These are phyloP conservation scores for Mallotus villosus DNA, from an alignment of 2,797 vertebrate genomes.

Conservation along the genomic window DNA sequence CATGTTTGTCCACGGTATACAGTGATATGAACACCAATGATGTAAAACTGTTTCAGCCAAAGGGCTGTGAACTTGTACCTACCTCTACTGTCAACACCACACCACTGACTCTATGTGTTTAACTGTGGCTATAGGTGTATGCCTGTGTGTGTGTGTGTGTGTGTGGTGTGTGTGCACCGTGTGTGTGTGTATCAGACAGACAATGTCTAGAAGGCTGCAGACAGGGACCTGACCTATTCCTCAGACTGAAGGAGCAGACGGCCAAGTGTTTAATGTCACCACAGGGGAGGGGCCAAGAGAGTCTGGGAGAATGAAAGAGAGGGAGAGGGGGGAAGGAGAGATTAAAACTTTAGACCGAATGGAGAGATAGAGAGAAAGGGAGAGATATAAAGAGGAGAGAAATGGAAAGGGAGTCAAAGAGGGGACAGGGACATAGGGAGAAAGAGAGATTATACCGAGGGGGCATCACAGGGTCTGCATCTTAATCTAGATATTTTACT, in stretches of 20 bases:
- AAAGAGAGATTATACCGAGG: background rate
- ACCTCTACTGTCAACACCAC: too few species aligned
- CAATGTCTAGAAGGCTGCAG: conserved; percentile 54
- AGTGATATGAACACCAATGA: too few species aligned
- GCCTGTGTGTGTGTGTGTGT: background rate
- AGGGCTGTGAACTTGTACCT: too few species aligned
- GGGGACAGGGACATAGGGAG: background rate
- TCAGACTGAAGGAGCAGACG: conserved; percentile 61
- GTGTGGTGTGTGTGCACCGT: conserved; percentile 32
- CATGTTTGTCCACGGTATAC: too few species aligned
- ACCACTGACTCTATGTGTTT: too few species aligned
- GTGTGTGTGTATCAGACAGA: conserved; percentile 14
- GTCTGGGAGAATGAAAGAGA: background rate
- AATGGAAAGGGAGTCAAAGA: too few species aligned
- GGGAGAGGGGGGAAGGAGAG: background rate
- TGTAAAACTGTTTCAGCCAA: too few species aligned
- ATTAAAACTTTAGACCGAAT: background rate
- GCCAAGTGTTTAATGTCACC: conserved; percentile 69
- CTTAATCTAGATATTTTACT: too few species aligned
- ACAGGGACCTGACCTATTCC: conserved; percentile 72
- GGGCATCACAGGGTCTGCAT: too few species aligned
- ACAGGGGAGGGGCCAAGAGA: conserved; percentile 51
- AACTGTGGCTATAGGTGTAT: too few species aligned
- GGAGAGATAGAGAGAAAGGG: background rate
- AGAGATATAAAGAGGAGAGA: background rate